Base-by-base conservation (phyloP, 2,113 vertebrate species). In the Anhinga anhinga region DNA sequence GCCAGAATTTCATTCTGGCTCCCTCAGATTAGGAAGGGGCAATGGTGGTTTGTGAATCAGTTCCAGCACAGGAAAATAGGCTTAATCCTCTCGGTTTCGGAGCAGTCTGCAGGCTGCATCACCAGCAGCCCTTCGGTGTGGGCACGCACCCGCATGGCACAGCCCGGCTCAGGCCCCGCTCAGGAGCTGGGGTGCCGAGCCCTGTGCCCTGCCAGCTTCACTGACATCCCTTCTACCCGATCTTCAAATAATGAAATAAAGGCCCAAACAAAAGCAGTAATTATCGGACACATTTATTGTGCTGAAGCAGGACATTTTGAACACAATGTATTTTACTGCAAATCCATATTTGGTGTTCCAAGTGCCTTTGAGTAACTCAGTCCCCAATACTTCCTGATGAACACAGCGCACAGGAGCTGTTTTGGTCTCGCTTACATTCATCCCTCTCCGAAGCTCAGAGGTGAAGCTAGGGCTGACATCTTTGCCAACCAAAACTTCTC, bases 211-310 rank as follows among this genome's bases (percentile, higher is more conserved):
- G 29, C 61, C 29, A 27, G 65, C 16, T 55, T 2, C 6, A 3
- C 61, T 2, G 19, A 3, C 77, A 40, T 8, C 0, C 3, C 34
- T 67, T 8, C 50, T 17, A 16, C 61, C 30, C 36, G 7, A 9
- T 16, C 49, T n/a, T 3, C 49, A 23, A 26, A 15, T 6, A 67
- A 36, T 13, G 15, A 40, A 92, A 86, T 38, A 38, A 76, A 72
- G 20, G 36, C 52, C 45, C 59, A 56, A 72, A 44, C 26, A 18
- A 20, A n/a, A 73, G 29, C 1, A 30, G 34, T 8, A 25, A 42
- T 36, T 88, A n/a, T 49, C 18, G 34, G 65, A 91, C 11, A 1
- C 9, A 2, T 97, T 97, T 97, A 96, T 97, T 97, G 83, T 20
- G 9, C 12, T 7, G 7, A 16, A 82, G 69, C 26, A 56, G 85